Evolutionary conservation across 2,113 vertebrate genomes (phyloP).

Genomic region (Buteo buteo): DNA sequence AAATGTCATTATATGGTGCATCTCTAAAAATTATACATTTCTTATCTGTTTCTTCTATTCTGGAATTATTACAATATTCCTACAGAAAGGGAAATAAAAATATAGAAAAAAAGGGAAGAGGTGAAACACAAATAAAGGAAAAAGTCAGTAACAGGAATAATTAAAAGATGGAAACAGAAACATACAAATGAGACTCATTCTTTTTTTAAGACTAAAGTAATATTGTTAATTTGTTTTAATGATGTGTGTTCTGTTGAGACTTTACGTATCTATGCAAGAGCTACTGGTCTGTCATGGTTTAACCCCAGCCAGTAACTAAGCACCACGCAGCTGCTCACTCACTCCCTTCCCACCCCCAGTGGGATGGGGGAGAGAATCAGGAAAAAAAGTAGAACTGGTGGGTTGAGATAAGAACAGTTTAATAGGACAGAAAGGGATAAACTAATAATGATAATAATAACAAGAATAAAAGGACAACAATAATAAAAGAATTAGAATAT

Average conservation of each 20-base stretch:
- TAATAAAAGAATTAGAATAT: too few species aligned
- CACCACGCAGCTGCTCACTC: too few species aligned
- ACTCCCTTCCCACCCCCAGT: too few species aligned
- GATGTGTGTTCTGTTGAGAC: neutral
- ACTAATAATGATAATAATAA: too few species aligned
- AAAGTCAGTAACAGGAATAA: neutral
- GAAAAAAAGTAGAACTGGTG: too few species aligned
- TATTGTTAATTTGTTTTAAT: neutral
- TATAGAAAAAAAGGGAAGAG: neutral
- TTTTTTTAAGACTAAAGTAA: neutral
- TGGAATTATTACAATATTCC: neutral
- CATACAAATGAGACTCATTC: neutral
- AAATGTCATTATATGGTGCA: neutral
- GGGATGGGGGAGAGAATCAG: too few species aligned
- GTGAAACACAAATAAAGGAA: neutral
- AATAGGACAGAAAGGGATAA: too few species aligned
- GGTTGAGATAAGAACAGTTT: too few species aligned
- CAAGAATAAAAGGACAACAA: too few species aligned
- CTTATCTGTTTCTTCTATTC: neutral
- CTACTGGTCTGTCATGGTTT: neutral
- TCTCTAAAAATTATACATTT: neutral
- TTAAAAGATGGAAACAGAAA: neutral
- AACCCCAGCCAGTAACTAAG: too few species aligned
- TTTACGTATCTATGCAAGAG: neutral
- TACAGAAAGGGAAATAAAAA: neutral